Percentiles rank a stretch among this genome's conserved stretches.
phyloP scores from a whole-genome alignment of 2,888 invertebrate species.

The Diploptera punctata region DNA sequence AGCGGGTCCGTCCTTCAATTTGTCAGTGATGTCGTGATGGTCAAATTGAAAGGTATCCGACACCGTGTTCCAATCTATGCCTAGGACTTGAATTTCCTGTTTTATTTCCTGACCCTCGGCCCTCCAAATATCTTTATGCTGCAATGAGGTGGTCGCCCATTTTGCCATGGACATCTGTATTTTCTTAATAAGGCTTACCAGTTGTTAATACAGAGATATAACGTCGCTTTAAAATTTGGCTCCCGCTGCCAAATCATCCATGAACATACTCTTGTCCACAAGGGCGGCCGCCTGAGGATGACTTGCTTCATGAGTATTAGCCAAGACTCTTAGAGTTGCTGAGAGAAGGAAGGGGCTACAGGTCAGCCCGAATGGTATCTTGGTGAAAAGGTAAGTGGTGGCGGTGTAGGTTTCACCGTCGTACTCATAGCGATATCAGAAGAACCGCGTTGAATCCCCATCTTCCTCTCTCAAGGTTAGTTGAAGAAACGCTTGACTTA shows the following conservation, averaged over 20 bases:
- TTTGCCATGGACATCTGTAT: too few relatives aligned
- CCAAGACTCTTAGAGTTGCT: background rate
- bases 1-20: background rate
- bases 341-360: background rate
- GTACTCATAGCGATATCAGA: background rate
- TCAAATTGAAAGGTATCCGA: background rate
- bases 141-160: background rate
- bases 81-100: background rate
- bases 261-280: too few relatives aligned
- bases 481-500: background rate
- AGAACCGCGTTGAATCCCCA: background rate
- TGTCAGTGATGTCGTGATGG: background rate
- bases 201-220: background rate
- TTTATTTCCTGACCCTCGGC: background rate
- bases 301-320: too few relatives aligned
- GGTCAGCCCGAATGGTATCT: background rate
- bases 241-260: conserved; percentile 11
- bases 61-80: background rate
- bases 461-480: background rate
- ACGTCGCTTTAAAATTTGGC: background rate
- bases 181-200: background rate
- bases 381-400: background rate
- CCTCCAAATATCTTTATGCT: background rate
- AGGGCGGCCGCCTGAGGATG: too few relatives aligned
- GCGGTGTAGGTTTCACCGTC: background rate